Evolutionary conservation across 2,888 invertebrate species (phyloP).

Genomic region (Galeruca laticollis): DNA sequence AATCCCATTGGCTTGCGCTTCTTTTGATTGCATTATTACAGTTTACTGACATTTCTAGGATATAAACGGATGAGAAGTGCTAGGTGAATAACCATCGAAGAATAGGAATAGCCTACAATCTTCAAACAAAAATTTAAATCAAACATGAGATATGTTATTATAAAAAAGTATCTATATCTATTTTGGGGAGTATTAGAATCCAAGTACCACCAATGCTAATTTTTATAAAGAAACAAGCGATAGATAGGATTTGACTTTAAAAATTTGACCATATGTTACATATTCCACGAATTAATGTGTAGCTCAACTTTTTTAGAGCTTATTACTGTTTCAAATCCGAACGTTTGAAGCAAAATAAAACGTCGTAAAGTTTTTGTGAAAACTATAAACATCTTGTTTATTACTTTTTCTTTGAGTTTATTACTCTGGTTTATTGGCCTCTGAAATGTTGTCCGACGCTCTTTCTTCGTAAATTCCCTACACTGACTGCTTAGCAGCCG

Average conservation of each 20-base stretch:
- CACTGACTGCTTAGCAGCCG: background rate
- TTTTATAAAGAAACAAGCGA: too few species aligned
- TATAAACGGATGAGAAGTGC: too few species aligned
- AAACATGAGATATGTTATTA: too few species aligned
- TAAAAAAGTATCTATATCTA: too few species aligned
- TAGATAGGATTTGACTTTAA: background rate
- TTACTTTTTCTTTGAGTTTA: background rate
- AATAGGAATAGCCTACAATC: too few species aligned
- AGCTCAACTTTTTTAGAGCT: background rate
- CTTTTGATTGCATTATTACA: too few species aligned
- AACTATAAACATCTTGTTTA: constrained; percentile 4
- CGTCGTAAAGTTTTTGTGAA: background rate
- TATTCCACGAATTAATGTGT: background rate
- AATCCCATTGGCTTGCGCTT: too few species aligned
- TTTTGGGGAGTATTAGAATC: too few species aligned
- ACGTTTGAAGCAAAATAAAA: background rate
- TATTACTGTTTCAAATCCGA: background rate
- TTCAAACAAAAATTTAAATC: too few species aligned
- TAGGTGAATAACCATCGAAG: too few species aligned
- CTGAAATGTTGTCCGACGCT: background rate
- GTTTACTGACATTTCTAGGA: too few species aligned
- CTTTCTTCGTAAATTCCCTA: background rate
- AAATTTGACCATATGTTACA: background rate
- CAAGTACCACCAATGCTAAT: too few species aligned
- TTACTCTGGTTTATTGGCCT: background rate